These are phyloP conservation scores for Protobothrops mucrosquamatus DNA, from an alignment of 2,113 vertebrate genomes.

Conservation along the genomic window DNA sequence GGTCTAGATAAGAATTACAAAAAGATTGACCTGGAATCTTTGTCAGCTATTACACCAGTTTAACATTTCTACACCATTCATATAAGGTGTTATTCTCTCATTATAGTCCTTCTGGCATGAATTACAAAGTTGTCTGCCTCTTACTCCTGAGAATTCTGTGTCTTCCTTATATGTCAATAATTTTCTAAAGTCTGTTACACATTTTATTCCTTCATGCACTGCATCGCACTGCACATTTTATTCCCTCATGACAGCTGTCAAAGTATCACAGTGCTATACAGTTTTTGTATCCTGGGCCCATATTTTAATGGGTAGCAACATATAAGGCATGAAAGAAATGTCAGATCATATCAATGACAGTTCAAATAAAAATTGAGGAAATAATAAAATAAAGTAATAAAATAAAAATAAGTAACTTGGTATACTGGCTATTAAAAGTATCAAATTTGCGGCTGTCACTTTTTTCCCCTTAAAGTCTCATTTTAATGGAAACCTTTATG, in stretches of 20 bases:
- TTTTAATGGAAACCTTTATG: neutral
- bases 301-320: neutral
- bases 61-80: slow-evolving; percentile 13
- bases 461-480: neutral
- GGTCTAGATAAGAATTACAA: neutral
- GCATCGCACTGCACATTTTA: neutral
- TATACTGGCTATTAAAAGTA: neutral
- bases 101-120: neutral
- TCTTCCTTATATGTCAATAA: slow-evolving; percentile 21
- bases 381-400: neutral
- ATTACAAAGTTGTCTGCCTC: neutral
- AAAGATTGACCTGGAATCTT: neutral
- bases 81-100: neutral
- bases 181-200: slow-evolving; percentile 4
- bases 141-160: neutral
- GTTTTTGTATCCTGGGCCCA: neutral
- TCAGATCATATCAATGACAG: slow-evolving; percentile 34
- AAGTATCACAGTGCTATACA: slow-evolving; percentile 1
- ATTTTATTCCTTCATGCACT: slow-evolving; percentile 6
- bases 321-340: neutral
- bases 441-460: neutral
- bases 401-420: neutral
- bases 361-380: slow-evolving; percentile 23
- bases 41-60: neutral
- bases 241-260: slow-evolving; percentile 26